phyloP scores from a whole-genome alignment of 2,113 vertebrate genomes.

The Leucopsar rothschildi region DNA sequence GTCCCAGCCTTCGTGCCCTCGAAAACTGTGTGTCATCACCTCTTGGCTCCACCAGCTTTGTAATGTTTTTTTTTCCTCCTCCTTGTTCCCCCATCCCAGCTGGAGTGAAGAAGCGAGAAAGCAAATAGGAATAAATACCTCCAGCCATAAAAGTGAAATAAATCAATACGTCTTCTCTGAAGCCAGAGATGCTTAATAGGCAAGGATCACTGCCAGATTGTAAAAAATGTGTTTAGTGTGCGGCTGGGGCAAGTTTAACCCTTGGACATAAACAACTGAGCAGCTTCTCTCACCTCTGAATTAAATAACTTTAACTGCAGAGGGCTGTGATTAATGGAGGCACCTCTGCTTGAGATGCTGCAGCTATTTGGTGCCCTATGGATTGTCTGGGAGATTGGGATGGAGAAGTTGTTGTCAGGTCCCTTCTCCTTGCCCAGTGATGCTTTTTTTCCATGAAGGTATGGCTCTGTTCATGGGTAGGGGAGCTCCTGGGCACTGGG shows the following conservation, averaged over 20 bases:
- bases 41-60: background rate
- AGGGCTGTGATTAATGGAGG: constrained; percentile 13
- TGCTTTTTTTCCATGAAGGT: background rate
- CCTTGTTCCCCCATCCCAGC: background rate
- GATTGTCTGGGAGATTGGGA: background rate
- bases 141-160: constrained; percentile 65
- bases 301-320: constrained; percentile 46
- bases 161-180: constrained; percentile 67
- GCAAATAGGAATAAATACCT: constrained; percentile 69
- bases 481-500: background rate
- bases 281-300: constrained; percentile 37
- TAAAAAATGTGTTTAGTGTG: constrained; percentile 64
- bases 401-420: background rate
- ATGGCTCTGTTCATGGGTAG: background rate
- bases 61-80: background rate
- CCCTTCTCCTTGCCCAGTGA: background rate
- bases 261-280: constrained; percentile 46
- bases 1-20: background rate
- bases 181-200: constrained; percentile 70
- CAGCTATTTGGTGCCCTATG: background rate
- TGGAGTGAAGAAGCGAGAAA: constrained; percentile 35
- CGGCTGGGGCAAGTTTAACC: constrained; percentile 44
- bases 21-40: constrained; percentile 22
- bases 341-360: background rate
- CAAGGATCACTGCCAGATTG: constrained; percentile 69